Evolutionary conservation across 92 coral and sea anemone species (phyloP).

Genomic region (Bergia puertoricense): DNA sequence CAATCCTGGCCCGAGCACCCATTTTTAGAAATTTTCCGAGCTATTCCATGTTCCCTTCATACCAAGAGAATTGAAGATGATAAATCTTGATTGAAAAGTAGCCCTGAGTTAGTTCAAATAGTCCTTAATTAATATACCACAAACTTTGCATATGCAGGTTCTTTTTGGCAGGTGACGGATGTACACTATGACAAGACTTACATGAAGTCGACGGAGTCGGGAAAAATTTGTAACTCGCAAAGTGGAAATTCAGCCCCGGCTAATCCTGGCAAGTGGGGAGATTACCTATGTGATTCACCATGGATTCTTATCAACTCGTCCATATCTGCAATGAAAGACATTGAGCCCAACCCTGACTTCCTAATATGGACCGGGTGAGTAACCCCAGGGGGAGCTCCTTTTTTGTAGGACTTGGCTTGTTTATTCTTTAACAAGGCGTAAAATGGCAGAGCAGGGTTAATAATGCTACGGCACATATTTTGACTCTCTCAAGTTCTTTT

Average conservation of each 20-base stretch:
- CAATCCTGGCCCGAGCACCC: no score
- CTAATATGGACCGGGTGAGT: constrained; percentile 73
- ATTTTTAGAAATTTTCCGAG: no score
- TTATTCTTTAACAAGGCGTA: no score
- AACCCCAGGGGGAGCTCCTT: background rate
- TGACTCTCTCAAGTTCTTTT: no score
- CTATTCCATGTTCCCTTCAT: no score
- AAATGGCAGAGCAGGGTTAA: no score
- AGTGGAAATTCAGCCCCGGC: constrained; percentile 43
- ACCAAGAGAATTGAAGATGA: no score
- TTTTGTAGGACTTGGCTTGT: no score
- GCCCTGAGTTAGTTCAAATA: background rate
- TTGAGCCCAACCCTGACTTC: constrained; percentile 62
- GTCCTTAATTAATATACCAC: no score
- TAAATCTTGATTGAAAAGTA: background rate
- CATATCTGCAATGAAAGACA: constrained; percentile 56
- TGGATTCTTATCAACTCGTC: constrained; percentile 72
- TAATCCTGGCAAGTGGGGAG: constrained; percentile 59
- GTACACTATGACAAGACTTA: constrained; percentile 69
- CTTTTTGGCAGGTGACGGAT: constrained; percentile 71
- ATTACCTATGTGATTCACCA: constrained; percentile 64
- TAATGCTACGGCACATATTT: no score
- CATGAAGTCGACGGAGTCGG: constrained; percentile 47
- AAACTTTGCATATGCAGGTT: constrained; percentile 22
- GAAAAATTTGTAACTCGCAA: constrained; percentile 68